Base-by-base conservation (phyloP, 64 coral and sea anemone species). In the Acropora tenuis region DNA sequence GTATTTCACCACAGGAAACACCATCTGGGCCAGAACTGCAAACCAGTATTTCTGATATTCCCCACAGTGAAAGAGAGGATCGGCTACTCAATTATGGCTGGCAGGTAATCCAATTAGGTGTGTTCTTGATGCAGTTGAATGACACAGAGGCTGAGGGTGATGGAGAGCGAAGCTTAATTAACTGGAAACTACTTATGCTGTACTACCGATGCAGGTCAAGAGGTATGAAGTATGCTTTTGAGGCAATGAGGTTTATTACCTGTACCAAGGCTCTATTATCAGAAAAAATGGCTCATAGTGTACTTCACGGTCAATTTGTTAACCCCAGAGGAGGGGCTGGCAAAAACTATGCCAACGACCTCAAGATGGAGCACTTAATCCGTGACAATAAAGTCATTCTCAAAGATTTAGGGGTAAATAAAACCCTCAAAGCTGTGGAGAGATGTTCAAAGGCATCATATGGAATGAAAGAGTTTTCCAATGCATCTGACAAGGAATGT, bases 121-220 rank as follows among this genome's bases (percentile, higher is more conserved):
- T 96, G 1, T 73, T 91, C 0, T 47, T 91, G 0, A 92, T 91
- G 86, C 94, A 95, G 41, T 43, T 95, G 2, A 88, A 95, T 80
- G 89, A 95, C 20, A 91, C 94, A 95, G 52, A 55, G 44, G 16
- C 19, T 12, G 94, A 91, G 53, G 94, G 78, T 8, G 94, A 95
- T 91, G 94, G 94, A 1, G 84, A 91, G 13, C 41, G 84, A 3
- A 80, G 77, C 18, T 1, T 91, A 1, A 90, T 65, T 7, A 95
- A 95, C 52, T 95, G 94, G 94, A 95, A 95, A 15, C 43, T 91
- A 30, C 59, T 95, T 1, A 71, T 95, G 85, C 85, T 92, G 4
- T 95, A 91, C 17, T 95, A 46, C 77, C 15, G 89, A 17, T 90
- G 76, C 43, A 30, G 89, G 43, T 42, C 88, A 6, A 80, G 88